Evolutionary conservation across 2,888 invertebrate species (phyloP).

Genomic region (Lasioglossum leucozonium): DNA sequence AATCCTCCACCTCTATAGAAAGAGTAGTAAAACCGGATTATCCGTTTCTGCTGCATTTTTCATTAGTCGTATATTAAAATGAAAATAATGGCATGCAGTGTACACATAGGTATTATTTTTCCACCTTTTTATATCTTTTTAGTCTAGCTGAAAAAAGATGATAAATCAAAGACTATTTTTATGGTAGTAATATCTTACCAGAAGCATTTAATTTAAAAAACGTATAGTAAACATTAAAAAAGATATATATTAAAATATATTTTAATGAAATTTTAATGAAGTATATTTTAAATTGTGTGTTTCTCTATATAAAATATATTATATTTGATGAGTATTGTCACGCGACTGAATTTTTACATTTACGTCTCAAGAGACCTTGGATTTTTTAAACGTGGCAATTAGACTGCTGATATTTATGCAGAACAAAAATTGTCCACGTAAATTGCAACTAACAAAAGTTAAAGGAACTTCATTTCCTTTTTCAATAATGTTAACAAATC

Average conservation of each 20-base stretch:
- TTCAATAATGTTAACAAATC: neutral
- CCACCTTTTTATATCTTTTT: neutral
- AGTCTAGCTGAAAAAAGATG: neutral
- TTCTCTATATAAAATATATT: neutral
- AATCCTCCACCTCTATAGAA: neutral
- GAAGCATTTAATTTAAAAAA: neutral
- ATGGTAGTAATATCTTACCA: neutral
- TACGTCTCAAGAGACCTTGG: neutral
- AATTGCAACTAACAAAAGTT: neutral
- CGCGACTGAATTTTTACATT: neutral
- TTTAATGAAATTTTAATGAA: neutral
- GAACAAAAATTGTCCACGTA: neutral
- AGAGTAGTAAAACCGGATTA: neutral
- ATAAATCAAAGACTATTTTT: neutral
- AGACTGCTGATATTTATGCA: neutral
- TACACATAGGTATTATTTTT: neutral
- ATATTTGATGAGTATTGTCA: neutral
- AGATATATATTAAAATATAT: neutral
- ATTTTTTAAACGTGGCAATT: neutral
- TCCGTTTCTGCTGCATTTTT: neutral
- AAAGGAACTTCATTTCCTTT: neutral
- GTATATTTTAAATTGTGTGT: neutral
- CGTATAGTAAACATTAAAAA: neutral
- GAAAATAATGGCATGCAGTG: neutral
- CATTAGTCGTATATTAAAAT: neutral